These are phyloP conservation scores for Sphyrna mokarran DNA, from an alignment of 2,113 vertebrate species.

Conservation along the genomic window DNA sequence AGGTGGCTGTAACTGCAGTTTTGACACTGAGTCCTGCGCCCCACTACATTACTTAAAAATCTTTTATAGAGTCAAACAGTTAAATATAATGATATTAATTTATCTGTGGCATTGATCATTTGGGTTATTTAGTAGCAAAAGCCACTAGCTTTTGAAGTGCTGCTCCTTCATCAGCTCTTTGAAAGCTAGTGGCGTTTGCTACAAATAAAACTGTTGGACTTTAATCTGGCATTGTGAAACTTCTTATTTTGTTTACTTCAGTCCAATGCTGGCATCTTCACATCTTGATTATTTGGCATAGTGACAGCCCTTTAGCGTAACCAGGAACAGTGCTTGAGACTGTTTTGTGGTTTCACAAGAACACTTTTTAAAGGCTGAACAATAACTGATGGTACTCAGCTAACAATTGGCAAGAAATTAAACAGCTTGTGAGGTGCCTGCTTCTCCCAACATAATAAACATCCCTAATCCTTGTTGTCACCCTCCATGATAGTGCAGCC, in stretches of 20 bases:
- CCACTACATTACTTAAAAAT: background rate
- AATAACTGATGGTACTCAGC: background rate
- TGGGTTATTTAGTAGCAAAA: too few relatives aligned
- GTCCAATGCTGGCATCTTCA: too few relatives aligned
- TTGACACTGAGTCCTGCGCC: background rate
- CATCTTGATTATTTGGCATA: background rate
- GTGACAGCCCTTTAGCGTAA: background rate
- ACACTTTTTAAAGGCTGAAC: background rate
- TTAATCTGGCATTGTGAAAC: too few relatives aligned
- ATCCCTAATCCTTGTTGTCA: background rate
- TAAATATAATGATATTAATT: slow-evolving; percentile 29
- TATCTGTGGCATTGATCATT: background rate
- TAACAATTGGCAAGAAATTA: background rate
- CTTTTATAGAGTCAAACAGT: background rate
- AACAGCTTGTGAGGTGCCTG: too few relatives aligned
- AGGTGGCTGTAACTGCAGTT: background rate
- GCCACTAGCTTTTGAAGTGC: too few relatives aligned
- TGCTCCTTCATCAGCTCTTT: too few relatives aligned
- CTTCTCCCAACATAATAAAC: background rate
- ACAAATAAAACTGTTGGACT: too few relatives aligned
- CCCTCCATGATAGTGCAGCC: background rate
- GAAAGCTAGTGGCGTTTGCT: too few relatives aligned
- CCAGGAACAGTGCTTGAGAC: background rate
- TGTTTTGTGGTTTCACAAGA: background rate
- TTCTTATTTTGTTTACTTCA: too few relatives aligned